Conservation (phyloP, 1,140 invertebrate species). For the Drosophila bocki region DNA sequence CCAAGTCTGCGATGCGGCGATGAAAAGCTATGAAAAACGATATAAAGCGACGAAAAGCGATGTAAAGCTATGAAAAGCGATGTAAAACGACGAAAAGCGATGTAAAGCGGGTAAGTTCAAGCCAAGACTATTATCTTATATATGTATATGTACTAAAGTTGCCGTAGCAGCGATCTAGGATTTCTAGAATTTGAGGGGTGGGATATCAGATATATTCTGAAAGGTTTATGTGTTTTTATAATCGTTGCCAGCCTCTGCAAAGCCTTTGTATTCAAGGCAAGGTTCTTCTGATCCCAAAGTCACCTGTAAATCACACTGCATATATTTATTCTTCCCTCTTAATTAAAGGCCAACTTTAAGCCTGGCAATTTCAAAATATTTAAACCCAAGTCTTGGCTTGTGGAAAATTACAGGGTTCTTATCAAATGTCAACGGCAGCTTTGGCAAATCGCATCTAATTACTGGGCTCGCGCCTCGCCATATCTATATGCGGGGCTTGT, state of each 20-base stretch:
- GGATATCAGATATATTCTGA: too few species aligned
- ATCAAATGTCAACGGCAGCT: conserved; percentile 62
- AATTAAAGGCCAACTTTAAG: conserved; percentile 3
- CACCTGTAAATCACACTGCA: not conserved
- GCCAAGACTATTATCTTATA: too few species aligned
- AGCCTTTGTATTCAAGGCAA: not conserved
- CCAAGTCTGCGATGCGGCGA: too few species aligned
- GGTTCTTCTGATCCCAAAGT: not conserved
- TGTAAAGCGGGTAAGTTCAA: too few species aligned
- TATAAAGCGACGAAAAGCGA: too few species aligned
- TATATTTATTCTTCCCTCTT: not conserved
- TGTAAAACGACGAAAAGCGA: too few species aligned
- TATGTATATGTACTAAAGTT: too few species aligned
- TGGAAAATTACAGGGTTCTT: conserved; percentile 22
- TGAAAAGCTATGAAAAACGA: too few species aligned
- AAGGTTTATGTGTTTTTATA: too few species aligned
- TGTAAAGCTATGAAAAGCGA: too few species aligned
- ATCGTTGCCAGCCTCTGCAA: not conserved
- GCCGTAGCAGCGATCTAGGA: too few species aligned
- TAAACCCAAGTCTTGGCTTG: not conserved
- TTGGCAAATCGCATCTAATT: conserved; percentile 62
- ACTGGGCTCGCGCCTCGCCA: not conserved
- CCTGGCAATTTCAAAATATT: not conserved
- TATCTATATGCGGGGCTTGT: not conserved
- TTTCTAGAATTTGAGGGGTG: too few species aligned